Percentiles rank a stretch among this genome's conserved stretches.
phyloP scores from a whole-genome alignment of 2,113 vertebrate species.

The Brachyistius frenatus region DNA sequence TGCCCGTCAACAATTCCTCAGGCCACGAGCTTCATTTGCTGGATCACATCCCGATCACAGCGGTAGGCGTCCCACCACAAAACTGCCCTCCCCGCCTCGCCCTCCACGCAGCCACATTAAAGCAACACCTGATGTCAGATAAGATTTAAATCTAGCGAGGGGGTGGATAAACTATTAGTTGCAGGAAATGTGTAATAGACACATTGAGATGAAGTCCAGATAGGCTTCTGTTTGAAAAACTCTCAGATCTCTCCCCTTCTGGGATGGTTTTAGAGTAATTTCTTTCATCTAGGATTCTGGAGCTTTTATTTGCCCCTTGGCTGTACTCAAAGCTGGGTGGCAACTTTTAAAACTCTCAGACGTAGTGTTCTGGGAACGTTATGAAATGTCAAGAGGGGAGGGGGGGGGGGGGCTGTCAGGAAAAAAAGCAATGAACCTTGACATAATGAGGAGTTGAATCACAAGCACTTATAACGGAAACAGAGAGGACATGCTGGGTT shows the following conservation, averaged over 20 bases:
- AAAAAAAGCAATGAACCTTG: constrained; percentile 26
- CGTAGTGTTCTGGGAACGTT: constrained; percentile 13
- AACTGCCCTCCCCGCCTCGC: constrained; percentile 18
- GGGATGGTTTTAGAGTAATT: constrained; percentile 39
- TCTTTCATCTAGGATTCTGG: constrained; percentile 68
- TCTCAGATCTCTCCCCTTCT: constrained; percentile 55
- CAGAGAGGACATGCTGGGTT: too few relatives aligned
- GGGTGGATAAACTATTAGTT: constrained; percentile 61
- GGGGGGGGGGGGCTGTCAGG: constrained; percentile 5
- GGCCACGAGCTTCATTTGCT: constrained; percentile 66
- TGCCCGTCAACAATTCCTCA: constrained; percentile 71
- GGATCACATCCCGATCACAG: constrained; percentile 74
- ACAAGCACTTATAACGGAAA: not conserved
- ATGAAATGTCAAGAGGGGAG: constrained; percentile 25
- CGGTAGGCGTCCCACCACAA: constrained; percentile 63
- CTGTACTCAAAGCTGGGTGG: constrained; percentile 48
- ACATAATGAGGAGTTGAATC: not conserved
- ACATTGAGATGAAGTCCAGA: constrained; percentile 61
- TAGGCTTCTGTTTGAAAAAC: constrained; percentile 44
- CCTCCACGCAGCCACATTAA: constrained; percentile 54
- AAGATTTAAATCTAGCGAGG: constrained; percentile 59
- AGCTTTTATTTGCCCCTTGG: constrained; percentile 45
- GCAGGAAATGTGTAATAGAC: constrained; percentile 60
- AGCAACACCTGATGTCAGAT: constrained; percentile 64
- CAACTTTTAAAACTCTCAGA: constrained; percentile 40